Percentiles rank a stretch among this genome's conserved stretches.
Conservation (phyloP, 2,888 invertebrate genomes). For the Ichneumon xanthorius region DNA sequence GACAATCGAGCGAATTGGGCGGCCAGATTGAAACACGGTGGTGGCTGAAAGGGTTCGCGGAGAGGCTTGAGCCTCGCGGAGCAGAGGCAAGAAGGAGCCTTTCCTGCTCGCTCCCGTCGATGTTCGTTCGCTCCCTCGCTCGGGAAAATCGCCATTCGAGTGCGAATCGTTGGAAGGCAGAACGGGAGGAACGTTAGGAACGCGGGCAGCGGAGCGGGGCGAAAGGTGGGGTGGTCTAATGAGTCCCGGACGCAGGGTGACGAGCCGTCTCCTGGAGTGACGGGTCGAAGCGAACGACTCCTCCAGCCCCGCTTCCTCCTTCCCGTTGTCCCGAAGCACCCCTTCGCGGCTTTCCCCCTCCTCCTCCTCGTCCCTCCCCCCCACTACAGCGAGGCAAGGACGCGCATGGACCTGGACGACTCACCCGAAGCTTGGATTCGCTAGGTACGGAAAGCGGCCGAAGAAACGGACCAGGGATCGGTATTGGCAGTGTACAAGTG, state of each 20-base stretch:
- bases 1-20: conserved; percentile 22
- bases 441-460: conserved; percentile 53
- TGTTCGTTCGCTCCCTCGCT: conserved; percentile 18
- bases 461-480: conserved; percentile 43
- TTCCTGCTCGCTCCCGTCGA: conserved; percentile 11
- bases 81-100: conserved; percentile 8
- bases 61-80: background rate
- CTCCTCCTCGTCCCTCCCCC: background rate
- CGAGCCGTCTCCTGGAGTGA: conserved; percentile 77
- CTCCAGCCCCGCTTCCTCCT: conserved; percentile 45
- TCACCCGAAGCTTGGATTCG: conserved; percentile 57
- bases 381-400: conserved; percentile 31
- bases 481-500: conserved; percentile 3
- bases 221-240: conserved; percentile 71
- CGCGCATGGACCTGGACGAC: conserved; percentile 45
- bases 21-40: conserved; percentile 35
- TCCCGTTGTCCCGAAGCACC: conserved; percentile 31
- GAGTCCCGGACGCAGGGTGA: conserved; percentile 76
- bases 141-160: conserved; percentile 41
- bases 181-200: conserved; percentile 33
- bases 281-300: conserved; percentile 71
- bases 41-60: background rate
- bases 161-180: conserved; percentile 48
- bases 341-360: conserved; percentile 40
- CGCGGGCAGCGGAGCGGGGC: conserved; percentile 33